Evolutionary conservation across 2,888 invertebrate species (phyloP), one percentile per base, ranked within the genome.

Genomic region (Osedax fenrisi): DNA sequence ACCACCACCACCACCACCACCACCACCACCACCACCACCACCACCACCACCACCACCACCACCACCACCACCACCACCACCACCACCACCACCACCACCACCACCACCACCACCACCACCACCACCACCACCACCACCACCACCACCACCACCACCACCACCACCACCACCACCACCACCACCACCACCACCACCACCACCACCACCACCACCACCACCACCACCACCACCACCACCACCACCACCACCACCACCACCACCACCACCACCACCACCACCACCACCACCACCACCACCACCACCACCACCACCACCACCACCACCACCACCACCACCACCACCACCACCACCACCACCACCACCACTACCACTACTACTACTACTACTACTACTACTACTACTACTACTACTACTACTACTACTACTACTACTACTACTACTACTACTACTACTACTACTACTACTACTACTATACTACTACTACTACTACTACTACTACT

Each of bases 161-260:
- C n/a, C n/a, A n/a, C n/a, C n/a, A n/a, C n/a, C n/a, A n/a, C n/a
- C n/a, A n/a, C n/a, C n/a, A n/a, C n/a, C n/a, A n/a, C n/a, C n/a
- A n/a, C n/a, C n/a, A n/a, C n/a, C n/a, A n/a, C n/a, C n/a, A n/a
- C 66, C 76, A 59, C 77, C 72, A 76, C 79, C 75, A 78, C 81
- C 75, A 80, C 81, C n/a, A 82, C 82, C 74, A 81, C 82, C 23
- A 78, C 80, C 1, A 82, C 81, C 75, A 79, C 81, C 2, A 81
- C 81, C 21, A 80, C 80, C 13, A 79, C 81, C n/a, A 78, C 81
- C 10, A 81, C 80, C 75, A 78, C 79, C 23, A 75, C 80, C 21
- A 76, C 78, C 24, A 75, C 79, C 23, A n/a, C n/a, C n/a, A n/a
- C n/a, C n/a, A n/a, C n/a, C n/a, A 27, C 70, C 23, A 26, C 70